These are phyloP conservation scores for Cichladusa arquata DNA, from an alignment of 2,113 vertebrate species.

Conservation along the genomic window DNA sequence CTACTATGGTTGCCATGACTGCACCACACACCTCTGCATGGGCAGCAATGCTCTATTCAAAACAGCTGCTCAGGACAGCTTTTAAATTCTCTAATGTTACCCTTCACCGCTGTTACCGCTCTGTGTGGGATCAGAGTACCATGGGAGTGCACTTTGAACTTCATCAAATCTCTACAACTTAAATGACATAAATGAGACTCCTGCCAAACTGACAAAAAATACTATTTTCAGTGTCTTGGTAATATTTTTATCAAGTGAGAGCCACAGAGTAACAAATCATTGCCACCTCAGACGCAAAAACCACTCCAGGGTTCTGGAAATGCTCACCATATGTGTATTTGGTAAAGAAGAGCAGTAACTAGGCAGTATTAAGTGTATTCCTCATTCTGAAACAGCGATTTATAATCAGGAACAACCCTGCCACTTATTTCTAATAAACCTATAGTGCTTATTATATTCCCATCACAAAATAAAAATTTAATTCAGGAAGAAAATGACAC, in stretches of 20 bases:
- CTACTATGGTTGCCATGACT: background rate
- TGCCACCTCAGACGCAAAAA: background rate
- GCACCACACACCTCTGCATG: background rate
- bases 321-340: background rate
- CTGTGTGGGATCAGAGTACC: background rate
- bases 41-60: background rate
- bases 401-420: background rate
- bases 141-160: background rate
- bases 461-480: background rate
- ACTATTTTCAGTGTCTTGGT: background rate
- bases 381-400: background rate
- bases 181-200: rapidly evolving
- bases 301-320: conserved; percentile 9
- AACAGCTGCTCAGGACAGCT: background rate
- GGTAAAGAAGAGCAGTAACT: conserved; percentile 17
- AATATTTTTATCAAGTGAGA: background rate
- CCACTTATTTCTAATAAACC: background rate
- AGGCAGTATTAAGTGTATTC: background rate
- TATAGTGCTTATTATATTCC: background rate
- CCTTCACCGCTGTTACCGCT: background rate
- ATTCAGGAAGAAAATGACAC: background rate
- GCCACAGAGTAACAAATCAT: background rate
- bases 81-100: background rate
- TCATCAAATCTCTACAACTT: background rate
- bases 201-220: background rate